Conservation (phyloP, 2,113 vertebrate species). For the Vulpes ferrilata region DNA sequence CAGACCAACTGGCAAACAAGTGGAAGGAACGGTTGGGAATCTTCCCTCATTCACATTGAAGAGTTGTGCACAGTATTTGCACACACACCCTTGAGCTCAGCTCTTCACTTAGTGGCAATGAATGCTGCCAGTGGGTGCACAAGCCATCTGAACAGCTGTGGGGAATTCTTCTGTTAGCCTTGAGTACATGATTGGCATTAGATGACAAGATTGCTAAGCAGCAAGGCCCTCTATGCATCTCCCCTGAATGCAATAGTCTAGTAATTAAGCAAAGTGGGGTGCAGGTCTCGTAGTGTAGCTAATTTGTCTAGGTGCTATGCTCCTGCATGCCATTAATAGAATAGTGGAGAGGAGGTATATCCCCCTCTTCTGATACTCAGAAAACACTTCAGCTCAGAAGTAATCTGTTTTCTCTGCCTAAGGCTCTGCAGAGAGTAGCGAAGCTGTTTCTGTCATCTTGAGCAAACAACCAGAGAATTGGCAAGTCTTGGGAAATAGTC, state of each 20-base stretch:
- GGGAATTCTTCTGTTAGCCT: not conserved
- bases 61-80: not conserved
- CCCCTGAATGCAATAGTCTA: not conserved
- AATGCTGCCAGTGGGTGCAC: not conserved
- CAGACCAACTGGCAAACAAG: not conserved
- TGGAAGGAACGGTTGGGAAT: not conserved
- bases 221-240: not conserved
- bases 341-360: not conserved
- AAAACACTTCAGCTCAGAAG: not conserved
- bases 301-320: slow-evolving; percentile 59
- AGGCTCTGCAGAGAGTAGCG: not conserved
- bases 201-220: not conserved
- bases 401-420: slow-evolving; percentile 61
- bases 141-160: not conserved
- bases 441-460: not conserved
- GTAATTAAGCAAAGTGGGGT: not conserved
- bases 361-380: not conserved
- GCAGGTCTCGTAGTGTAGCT: not conserved
- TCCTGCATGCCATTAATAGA: slow-evolving; percentile 50
- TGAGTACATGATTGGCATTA: not conserved
- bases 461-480: not conserved
- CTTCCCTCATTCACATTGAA: not conserved
- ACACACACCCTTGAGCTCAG: not conserved
- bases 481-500: not conserved
- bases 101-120: not conserved